Evolutionary conservation across 2,113 vertebrate species (phyloP), one percentile per base, ranked within the genome.

Genomic region (Eclectus roratus): DNA sequence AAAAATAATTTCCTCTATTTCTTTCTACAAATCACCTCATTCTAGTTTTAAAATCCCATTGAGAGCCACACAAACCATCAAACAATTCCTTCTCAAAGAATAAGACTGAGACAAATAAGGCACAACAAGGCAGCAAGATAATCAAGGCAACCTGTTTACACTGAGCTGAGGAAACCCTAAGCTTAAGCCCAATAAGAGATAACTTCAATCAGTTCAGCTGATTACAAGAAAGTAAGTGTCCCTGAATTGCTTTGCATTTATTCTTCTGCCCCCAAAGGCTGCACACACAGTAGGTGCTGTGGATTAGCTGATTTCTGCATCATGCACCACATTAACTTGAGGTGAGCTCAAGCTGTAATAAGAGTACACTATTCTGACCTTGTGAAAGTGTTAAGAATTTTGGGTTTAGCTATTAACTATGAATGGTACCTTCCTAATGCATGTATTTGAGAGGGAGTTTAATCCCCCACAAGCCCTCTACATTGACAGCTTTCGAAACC

Each of bases 1-100:
- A 70, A 92, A 94, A 91, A 66, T 85, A 80, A 73, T 65, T 88
- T 79, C 68, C 77, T 88, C 41, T 71, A 27, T 89, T 91, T 94
- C 50, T 82, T 94, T 94, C 60, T 41, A 65, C 20, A 82, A 70
- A 88, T 85, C 79, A 88, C 41, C 29, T 64, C 50, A 89, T 35
- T 82, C 44, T 50, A 66, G 37, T 89, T 66, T 58, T 83, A 94
- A 91, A 94, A 94, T 35, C 63, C 43, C 46, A 78, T 20, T 77
- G 76, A 91, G 46, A 27, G 31, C 11, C 71, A 93, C 11, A 76
- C 13, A 88, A 88, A 56, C 60, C 71, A 89, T 93, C 80, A 96
- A 91, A 93, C 28, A 85, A 73, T 19, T 64, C 15, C 17, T 66
- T 43, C 86, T 93, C 60, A 93, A 94, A 93, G 64, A 87, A 10